phyloP scores from a whole-genome alignment of 2,113 vertebrate species.

The Cygnus atratus region DNA sequence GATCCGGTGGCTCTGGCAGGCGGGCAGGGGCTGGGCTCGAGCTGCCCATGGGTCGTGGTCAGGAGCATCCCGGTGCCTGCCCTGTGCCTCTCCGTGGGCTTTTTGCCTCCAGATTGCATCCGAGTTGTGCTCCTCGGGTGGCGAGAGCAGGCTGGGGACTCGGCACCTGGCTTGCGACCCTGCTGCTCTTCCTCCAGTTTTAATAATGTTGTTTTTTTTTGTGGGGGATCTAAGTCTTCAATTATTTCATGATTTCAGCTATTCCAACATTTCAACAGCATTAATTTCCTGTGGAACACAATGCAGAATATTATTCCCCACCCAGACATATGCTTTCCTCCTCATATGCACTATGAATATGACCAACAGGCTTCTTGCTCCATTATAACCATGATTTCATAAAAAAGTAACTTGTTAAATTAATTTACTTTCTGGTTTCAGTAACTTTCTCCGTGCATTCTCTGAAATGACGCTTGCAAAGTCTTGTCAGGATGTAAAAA shows the following conservation, averaged over 20 bases:
- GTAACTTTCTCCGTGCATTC: not conserved
- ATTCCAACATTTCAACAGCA: not conserved
- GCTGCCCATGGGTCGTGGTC: not conserved
- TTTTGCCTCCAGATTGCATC: accelerated
- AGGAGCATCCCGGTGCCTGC: not conserved
- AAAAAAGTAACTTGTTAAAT: slow-evolving; percentile 71
- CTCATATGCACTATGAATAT: not conserved
- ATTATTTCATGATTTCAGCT: not conserved
- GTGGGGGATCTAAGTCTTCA: not conserved
- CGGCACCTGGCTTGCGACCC: not conserved
- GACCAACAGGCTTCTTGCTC: slow-evolving; percentile 74
- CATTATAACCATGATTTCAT: slow-evolving; percentile 57
- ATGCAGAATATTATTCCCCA: not conserved
- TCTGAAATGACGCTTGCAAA: not conserved
- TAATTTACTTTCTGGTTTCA: not conserved
- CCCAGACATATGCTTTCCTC: not conserved
- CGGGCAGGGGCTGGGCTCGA: not conserved
- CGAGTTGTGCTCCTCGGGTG: accelerated
- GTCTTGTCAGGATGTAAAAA: not conserved
- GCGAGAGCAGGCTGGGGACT: not conserved
- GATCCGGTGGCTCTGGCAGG: not conserved
- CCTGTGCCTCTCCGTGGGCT: not conserved
- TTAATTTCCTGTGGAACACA: not conserved
- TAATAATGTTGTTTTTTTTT: no score
- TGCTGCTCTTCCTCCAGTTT: not conserved